Conservation (phyloP, 2,113 vertebrate genomes). For the Motacilla tschutschensis region DNA sequence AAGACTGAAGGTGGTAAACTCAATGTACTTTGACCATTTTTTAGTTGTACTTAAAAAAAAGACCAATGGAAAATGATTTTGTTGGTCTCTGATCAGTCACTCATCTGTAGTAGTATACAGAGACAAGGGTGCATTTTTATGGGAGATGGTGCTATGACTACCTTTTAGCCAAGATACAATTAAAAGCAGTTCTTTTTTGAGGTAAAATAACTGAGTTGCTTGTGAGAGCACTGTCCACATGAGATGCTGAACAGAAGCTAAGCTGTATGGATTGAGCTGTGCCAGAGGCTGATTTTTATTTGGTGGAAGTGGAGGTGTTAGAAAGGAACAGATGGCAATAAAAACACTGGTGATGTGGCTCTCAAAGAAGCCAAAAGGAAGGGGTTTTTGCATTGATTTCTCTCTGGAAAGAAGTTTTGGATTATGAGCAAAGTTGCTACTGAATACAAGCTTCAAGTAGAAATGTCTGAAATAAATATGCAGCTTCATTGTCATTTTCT, state of each 20-base stretch:
- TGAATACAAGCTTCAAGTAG: background rate
- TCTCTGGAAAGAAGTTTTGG: background rate
- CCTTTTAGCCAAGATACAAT: background rate
- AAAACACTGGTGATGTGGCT: slow-evolving; percentile 1
- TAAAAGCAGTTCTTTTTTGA: background rate
- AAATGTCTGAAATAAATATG: slow-evolving; percentile 14
- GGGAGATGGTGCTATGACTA: background rate
- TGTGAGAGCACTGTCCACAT: background rate
- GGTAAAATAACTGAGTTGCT: background rate
- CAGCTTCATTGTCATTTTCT: background rate
- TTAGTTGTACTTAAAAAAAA: background rate
- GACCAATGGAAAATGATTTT: background rate
- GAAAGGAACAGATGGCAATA: slow-evolving; percentile 20
- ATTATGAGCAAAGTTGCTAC: background rate
- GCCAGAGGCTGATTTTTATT: slow-evolving; percentile 45
- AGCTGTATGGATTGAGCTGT: background rate
- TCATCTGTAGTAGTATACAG: background rate
- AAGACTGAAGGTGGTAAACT: background rate
- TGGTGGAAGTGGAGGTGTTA: slow-evolving; percentile 27
- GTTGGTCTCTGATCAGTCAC: background rate
- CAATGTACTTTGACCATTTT: background rate
- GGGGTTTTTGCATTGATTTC: background rate
- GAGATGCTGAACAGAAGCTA: slow-evolving; percentile 10
- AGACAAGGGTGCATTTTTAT: background rate
- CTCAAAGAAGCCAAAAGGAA: background rate